Evolutionary conservation across 2,888 invertebrate genomes (phyloP), one percentile per base, ranked within the genome.

Genomic region (Prosapia bicincta): DNA sequence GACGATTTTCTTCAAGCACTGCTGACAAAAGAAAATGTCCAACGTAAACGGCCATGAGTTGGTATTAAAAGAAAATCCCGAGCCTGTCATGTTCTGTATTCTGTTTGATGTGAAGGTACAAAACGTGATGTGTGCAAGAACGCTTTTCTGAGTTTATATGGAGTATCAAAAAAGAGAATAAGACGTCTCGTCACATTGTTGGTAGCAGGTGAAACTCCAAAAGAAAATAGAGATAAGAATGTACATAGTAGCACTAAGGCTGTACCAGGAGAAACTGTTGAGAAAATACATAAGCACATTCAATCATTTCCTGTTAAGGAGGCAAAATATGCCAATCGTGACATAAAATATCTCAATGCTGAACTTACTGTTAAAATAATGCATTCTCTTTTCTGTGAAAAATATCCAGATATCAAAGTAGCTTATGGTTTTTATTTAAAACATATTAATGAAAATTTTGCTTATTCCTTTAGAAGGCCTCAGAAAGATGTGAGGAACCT

Each of bases 361-460:
- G 30, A 68, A 68, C 30, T 70, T 23, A 38, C 28, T 10, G 20
- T 38, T n/a, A 70, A 70, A 30, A 25, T 32, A 70, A 70, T 38
- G 38, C 30, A 70, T 26, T 25, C 28, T 25, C 25, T 70, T 32
- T 38, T 70, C 7, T 20, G 32, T 32, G 20, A 24, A 15, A 70
- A 28, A 69, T 68, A 68, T 68, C 68, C 7, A 24, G 26, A 68
- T 68, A 30, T 30, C 30, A 68, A 26, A 20, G 77, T 80, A 43
- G 78, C 70, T 28, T 80, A 79, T 32, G 28, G 74, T 23, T 80
- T 76, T 77, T 79, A 79, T 72, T 70, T 73, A 30, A 79, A 75
- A 69, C 67, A 77, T 74, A 80, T 80, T 70, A 72, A 77, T 66
- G 76, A 80, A 71, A 79, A 80, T 67, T 78, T 79, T 66, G 54